These are phyloP conservation scores for Drosophila demipolita DNA, from an alignment of 2,888 invertebrate species.

Conservation along the genomic window DNA sequence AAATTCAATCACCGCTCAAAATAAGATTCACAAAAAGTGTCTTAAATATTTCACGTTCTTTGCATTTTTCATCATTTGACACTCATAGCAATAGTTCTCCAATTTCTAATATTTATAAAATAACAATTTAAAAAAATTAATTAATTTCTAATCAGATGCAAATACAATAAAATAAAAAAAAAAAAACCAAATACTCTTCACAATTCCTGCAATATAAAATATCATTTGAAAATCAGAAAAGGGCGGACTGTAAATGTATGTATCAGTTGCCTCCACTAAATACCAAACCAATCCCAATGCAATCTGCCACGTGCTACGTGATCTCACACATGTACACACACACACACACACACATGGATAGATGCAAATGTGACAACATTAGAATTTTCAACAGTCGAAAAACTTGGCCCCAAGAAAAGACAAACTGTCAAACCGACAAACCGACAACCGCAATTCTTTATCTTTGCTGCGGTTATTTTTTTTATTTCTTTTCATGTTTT, in stretches of 20 bases:
- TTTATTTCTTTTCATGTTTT: neutral
- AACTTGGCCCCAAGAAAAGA: constrained; percentile 60
- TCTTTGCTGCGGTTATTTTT: constrained; percentile 50
- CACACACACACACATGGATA: constrained; percentile 30
- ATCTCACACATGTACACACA: constrained; percentile 49
- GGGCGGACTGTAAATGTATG: constrained; percentile 41
- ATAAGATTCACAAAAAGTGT: neutral
- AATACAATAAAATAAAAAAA: neutral
- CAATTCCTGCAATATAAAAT: neutral
- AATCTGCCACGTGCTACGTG: constrained; percentile 79
- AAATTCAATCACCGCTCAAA: neutral
- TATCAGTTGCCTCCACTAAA: constrained; percentile 27
- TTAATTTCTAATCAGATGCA: neutral
- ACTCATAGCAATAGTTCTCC: neutral
- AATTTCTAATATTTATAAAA: neutral
- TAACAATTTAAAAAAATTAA: neutral
- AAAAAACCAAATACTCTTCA: neutral
- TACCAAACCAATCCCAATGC: constrained; percentile 57
- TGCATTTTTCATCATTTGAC: neutral
- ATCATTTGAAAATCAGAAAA: constrained; percentile 64
- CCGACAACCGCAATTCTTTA: constrained; percentile 76
- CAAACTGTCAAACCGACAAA: constrained; percentile 75
- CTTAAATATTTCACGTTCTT: neutral
- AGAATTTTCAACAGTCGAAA: constrained; percentile 83
- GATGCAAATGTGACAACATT: constrained; percentile 81